Percentiles rank a stretch among this genome's conserved stretches.
Evolutionary conservation across 2,797 vertebrate species (phyloP).

Genomic region (Margarornis squamiger): DNA sequence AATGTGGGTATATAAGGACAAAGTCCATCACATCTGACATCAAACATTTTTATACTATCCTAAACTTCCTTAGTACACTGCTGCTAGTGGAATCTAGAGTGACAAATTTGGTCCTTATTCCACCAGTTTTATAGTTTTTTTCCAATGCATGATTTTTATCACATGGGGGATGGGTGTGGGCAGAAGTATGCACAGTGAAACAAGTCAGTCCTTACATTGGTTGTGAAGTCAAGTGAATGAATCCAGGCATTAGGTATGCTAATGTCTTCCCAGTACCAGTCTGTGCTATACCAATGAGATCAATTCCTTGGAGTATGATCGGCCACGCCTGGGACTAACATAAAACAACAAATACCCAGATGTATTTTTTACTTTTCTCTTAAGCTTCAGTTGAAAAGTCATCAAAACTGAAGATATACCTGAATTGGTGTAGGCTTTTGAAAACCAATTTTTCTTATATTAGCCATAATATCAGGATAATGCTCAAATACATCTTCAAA

Average conservation of each 20-base stretch:
- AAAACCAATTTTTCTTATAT: constrained; percentile 87
- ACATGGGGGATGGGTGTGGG: background rate
- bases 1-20: background rate
- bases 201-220: constrained; percentile 81
- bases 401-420: constrained; percentile 74
- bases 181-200: background rate
- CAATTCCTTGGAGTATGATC: constrained; percentile 88
- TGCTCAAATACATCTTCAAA: constrained; percentile 88
- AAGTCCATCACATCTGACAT: background rate
- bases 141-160: background rate
- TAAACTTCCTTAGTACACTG: background rate
- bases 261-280: constrained; percentile 97
- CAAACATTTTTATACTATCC: background rate
- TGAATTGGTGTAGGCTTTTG: constrained; percentile 93
- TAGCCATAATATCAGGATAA: constrained; percentile 91
- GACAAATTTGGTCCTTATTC: background rate
- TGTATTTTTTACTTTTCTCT: background rate
- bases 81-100: background rate
- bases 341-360: constrained; percentile 13
- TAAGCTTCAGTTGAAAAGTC: background rate
- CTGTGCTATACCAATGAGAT: constrained; percentile 95
- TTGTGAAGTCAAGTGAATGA: constrained; percentile 94
- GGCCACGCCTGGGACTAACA: constrained; percentile 95
- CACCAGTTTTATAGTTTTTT: background rate
- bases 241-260: constrained; percentile 93